These are phyloP conservation scores for Thymelicus sylvestris DNA, from an alignment of 2,888 invertebrate species.

Conservation along the genomic window DNA sequence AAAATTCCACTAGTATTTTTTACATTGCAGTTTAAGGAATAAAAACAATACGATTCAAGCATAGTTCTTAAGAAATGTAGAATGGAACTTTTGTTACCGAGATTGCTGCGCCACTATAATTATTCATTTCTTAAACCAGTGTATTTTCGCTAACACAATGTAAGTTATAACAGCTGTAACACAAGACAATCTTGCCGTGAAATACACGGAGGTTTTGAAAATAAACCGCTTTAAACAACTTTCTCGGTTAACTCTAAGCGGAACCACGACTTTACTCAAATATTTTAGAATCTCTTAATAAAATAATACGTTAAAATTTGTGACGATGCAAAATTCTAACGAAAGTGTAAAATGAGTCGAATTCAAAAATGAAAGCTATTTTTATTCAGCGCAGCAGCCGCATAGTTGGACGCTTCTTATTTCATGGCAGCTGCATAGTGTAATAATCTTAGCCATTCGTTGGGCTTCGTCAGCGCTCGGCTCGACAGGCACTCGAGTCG, in stretches of 20 bases:
- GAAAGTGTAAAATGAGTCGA: constrained; percentile 31
- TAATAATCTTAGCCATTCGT: constrained; percentile 75
- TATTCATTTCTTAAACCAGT: constrained; percentile 58
- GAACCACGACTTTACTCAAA: constrained; percentile 14
- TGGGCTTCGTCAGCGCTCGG: constrained; percentile 76
- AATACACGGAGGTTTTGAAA: constrained; percentile 26
- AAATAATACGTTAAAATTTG: constrained; percentile 20
- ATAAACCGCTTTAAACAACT: constrained; percentile 32
- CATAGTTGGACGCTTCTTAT: constrained; percentile 65
- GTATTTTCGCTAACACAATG: constrained; percentile 23
- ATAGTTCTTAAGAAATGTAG: constrained; percentile 65
- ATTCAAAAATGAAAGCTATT: constrained; percentile 31
- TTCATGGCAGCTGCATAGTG: constrained; percentile 67
- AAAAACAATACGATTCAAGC: constrained; percentile 9
- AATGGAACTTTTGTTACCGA: constrained; percentile 69
- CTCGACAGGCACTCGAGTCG: constrained; percentile 73
- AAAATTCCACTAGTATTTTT: not conserved
- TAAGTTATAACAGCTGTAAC: constrained; percentile 27
- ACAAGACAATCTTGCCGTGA: constrained; percentile 12
- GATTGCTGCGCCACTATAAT: constrained; percentile 71
- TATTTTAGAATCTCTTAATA: constrained; percentile 12
- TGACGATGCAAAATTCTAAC: constrained; percentile 8
- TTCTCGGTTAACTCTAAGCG: constrained; percentile 13
- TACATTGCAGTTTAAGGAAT: constrained; percentile 1
- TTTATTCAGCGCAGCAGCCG: constrained; percentile 45